phyloP scores from a whole-genome alignment of 2,888 invertebrate genomes.

The Branchellion lobata region DNA sequence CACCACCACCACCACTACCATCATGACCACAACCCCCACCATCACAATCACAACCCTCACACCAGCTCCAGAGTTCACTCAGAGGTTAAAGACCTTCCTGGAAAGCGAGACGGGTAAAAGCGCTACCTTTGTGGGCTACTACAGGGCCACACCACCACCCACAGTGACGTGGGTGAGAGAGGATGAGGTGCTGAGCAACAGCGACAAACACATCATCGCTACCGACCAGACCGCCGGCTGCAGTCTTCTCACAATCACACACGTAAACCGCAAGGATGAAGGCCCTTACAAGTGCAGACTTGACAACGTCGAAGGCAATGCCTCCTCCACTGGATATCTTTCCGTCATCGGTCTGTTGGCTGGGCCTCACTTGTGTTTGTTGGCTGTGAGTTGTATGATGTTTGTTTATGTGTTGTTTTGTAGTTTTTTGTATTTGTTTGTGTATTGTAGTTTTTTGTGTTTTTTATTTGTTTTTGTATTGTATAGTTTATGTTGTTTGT shows the following conservation, averaged over 20 bases:
- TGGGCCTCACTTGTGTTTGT: background rate
- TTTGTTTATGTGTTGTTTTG: no score
- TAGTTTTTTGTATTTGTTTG: no score
- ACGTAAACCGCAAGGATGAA: constrained; percentile 49
- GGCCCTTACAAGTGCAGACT: constrained; percentile 52
- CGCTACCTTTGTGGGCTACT: constrained; percentile 50
- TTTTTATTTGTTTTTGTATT: constrained; percentile 5
- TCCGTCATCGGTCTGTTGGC: constrained; percentile 51
- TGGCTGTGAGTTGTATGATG: background rate
- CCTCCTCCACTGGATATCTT: constrained; percentile 52
- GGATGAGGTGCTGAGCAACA: constrained; percentile 49
- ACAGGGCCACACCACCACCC: constrained; percentile 48
- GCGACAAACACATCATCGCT: constrained; percentile 40
- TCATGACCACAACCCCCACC: no score
- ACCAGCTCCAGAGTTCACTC: constrained; percentile 52
- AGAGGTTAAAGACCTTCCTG: constrained; percentile 48
- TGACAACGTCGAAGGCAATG: constrained; percentile 51
- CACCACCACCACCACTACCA: no score
- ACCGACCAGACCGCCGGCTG: constrained; percentile 26
- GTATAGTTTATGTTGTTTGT: background rate
- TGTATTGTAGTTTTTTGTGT: no score
- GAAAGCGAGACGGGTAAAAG: constrained; percentile 49
- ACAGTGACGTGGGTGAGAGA: constrained; percentile 52
- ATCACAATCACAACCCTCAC: no score
- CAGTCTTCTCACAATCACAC: constrained; percentile 34